Percentiles rank a stretch among this genome's conserved stretches.
Conservation (phyloP, 2,888 invertebrate species). For the Drosophila neotestacea region DNA sequence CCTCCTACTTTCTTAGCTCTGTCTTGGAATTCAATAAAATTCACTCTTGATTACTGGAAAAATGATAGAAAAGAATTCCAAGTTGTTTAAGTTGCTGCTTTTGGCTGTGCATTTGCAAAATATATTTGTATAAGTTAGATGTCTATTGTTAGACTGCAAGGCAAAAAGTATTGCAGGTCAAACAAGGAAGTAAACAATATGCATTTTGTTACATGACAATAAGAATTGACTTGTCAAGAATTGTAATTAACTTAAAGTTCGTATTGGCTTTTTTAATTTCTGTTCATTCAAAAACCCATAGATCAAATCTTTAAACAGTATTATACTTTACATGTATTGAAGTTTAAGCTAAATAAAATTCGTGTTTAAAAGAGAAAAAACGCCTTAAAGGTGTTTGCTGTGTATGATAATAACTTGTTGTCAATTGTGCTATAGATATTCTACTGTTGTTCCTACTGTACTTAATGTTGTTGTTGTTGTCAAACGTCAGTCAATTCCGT, state of each 20-base stretch:
- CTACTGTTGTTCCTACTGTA: neutral
- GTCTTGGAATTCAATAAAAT: conserved; percentile 69
- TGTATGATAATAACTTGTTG: conserved; percentile 19
- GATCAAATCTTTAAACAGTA: too few relatives aligned
- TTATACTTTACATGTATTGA: too few relatives aligned
- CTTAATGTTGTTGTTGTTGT: neutral
- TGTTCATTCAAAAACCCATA: too few relatives aligned
- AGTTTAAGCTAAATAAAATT: too few relatives aligned
- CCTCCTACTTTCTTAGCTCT: conserved; percentile 3
- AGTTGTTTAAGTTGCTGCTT: neutral
- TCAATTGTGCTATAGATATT: conserved; percentile 26
- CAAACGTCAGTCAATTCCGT: conserved; percentile 45
- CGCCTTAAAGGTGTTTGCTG: too few relatives aligned
- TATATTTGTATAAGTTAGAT: neutral
- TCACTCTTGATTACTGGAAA: conserved; percentile 36
- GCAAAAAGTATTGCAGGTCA: neutral
- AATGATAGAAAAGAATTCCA: conserved; percentile 13
- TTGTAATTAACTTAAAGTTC: too few relatives aligned
- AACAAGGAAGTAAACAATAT: too few relatives aligned
- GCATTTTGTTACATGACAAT: too few relatives aligned
- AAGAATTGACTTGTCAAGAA: too few relatives aligned
- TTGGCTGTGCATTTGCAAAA: neutral
- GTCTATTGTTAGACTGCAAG: neutral
- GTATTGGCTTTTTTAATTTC: too few relatives aligned
- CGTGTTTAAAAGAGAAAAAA: too few relatives aligned